phyloP scores from a whole-genome alignment of 2,888 invertebrate species.

The Cryptocheilus praepositus region DNA sequence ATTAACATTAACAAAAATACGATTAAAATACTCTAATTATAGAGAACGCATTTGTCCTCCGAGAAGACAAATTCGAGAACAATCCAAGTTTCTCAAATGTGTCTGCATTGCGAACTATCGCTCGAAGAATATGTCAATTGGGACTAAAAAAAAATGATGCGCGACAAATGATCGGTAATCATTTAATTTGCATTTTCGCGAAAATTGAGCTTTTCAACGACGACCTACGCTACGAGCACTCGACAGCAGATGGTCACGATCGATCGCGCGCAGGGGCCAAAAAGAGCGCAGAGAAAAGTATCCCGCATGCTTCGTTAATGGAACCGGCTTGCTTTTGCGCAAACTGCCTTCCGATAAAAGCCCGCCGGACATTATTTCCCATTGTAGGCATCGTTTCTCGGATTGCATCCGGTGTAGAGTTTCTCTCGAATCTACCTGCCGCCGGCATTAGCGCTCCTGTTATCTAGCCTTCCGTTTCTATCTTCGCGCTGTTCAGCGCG shows the following conservation, averaged over 20 bases:
- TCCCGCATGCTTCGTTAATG: conserved; percentile 41
- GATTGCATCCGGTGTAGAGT: conserved; percentile 30
- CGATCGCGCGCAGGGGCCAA: conserved; percentile 27
- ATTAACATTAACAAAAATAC: too few species aligned
- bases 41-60: too few species aligned
- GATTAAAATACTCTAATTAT: too few species aligned
- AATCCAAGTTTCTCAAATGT: too few species aligned
- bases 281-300: conserved; percentile 37
- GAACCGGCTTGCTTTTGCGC: conserved; percentile 29
- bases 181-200: too few species aligned
- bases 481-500: conserved; percentile 29
- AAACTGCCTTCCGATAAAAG: conserved; percentile 27
- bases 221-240: background rate
- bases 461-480: conserved; percentile 28
- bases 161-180: too few species aligned
- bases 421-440: conserved; percentile 36
- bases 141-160: too few species aligned
- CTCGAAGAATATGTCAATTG: too few species aligned
- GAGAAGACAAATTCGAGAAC: too few species aligned
- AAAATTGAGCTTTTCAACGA: too few species aligned
- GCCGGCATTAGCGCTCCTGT: conserved; percentile 19
- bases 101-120: too few species aligned
- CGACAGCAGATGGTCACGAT: conserved; percentile 33
- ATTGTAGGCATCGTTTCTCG: conserved; percentile 35
- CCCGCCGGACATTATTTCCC: conserved; percentile 32